phyloP scores from a whole-genome alignment of 2,888 invertebrate genomes.

The Chymomyza fuscimana region DNA sequence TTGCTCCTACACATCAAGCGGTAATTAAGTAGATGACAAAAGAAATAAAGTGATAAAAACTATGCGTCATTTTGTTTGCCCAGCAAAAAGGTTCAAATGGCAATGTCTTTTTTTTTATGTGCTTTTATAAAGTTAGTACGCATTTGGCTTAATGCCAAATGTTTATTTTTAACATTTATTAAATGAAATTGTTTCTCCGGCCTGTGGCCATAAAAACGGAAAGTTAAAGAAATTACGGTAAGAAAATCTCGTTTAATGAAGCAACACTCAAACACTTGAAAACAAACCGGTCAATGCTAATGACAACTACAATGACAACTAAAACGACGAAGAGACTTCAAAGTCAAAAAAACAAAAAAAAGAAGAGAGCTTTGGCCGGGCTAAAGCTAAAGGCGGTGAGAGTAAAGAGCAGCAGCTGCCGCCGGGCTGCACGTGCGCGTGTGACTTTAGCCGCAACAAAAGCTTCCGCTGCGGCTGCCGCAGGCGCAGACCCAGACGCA shows the following conservation, averaged over 20 bases:
- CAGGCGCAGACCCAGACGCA: not conserved
- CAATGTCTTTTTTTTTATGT: conserved; percentile 40
- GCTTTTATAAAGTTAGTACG: not conserved
- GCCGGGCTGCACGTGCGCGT: conserved; percentile 18
- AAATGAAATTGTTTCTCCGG: conserved; percentile 50
- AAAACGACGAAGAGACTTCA: conserved; percentile 50
- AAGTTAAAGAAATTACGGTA: conserved; percentile 59
- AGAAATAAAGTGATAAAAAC: conserved; percentile 20
- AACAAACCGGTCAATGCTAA: conserved; percentile 3
- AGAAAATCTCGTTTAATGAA: conserved; percentile 58
- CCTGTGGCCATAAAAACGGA: conserved; percentile 55
- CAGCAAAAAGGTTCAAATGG: conserved; percentile 55
- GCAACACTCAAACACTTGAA: conserved; percentile 2
- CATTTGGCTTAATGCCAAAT: conserved; percentile 40
- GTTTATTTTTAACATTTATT: conserved; percentile 38
- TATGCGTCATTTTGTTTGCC: conserved; percentile 18
- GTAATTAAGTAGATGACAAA: conserved; percentile 41
- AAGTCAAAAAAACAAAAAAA: conserved; percentile 24
- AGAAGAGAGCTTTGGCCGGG: conserved; percentile 1
- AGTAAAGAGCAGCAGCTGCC: conserved; percentile 23
- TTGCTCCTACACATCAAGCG: conserved; percentile 26
- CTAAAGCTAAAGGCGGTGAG: conserved; percentile 35
- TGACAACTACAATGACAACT: conserved; percentile 25
- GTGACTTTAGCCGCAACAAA: conserved; percentile 31
- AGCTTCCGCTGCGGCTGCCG: conserved; percentile 13